Evolutionary conservation across 1,140 invertebrate species (phyloP), one percentile per base, ranked within the genome.

Genomic region (Globodera ellingtonae): DNA sequence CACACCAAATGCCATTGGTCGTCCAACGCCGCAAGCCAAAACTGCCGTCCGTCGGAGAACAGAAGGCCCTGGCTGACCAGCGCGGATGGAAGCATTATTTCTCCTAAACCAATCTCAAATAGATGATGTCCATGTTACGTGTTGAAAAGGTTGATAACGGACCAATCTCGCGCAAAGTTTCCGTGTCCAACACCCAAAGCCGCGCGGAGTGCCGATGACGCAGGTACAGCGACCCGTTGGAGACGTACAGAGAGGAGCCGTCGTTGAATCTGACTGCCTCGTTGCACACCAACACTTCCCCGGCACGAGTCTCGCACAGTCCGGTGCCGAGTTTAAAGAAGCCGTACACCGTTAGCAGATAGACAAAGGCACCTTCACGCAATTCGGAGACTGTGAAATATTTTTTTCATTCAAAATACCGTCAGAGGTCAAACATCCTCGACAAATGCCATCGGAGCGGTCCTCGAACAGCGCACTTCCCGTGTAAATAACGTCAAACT

Each of bases 251-350:
- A 18, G 73, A 52, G 7, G 84, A 86, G 15, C 84, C 84, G 46
- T 85, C 83, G 46, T 24, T 84, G 67, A 83, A 83, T 7, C 81
- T 84, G n/a, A 88, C 66, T 3, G 80, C 21, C 46, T 84, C 80
- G 76, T 88, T 88, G 1, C 77, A 69, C 9, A 86, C 86, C 48
- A 89, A 81, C 13, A 89, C 72, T 69, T 87, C 86, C 10, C 86
- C 87, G 13, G 71, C 52, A 44, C 77, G 80, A 9, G 87, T 88
- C 72, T 89, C 87, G n/a, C 75, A 75, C 6, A 89, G 67, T 1
- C 87, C 87, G 52, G 84, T 88, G 10, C 87, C 87, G 6, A 89
- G 44, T 80, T 88, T 88, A 44, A 89, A 86, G 3, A 88, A 76
- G 46, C 87, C 87, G 56, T 88, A 73, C 48, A 80, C 82, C 18